Conservation (phyloP, 2,113 vertebrate genomes). For the Strix aluco region DNA sequence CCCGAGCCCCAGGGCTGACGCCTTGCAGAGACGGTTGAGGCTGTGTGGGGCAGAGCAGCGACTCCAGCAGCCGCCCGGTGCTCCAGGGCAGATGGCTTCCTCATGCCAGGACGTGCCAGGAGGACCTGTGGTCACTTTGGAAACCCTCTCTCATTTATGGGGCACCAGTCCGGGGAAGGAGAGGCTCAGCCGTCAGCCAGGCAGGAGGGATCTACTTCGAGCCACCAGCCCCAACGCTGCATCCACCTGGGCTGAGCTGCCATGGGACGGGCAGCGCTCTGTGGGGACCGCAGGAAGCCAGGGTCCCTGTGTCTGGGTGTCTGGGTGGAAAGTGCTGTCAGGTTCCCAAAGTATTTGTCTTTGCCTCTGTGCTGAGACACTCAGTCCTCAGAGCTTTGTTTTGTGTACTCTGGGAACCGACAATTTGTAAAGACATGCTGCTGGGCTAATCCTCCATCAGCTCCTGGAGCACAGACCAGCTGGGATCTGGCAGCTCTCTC, state of each 20-base stretch:
- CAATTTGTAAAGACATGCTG: conserved; percentile 27
- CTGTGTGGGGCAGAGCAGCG: not conserved
- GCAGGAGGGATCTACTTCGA: not conserved
- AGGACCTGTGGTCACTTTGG: not conserved
- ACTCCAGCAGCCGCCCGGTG: not conserved
- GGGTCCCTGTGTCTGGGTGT: not conserved
- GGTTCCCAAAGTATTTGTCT: not conserved
- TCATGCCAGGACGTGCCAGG: not conserved
- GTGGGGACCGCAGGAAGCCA: not conserved
- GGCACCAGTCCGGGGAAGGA: not conserved
- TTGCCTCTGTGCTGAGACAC: not conserved
- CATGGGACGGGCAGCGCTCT: not conserved
- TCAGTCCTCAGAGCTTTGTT: conserved; percentile 3
- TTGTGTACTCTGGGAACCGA: conserved; percentile 6
- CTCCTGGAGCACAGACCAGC: conserved; percentile 15
- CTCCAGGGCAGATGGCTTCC: not conserved
- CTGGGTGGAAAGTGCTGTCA: not conserved
- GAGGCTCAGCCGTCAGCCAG: not conserved
- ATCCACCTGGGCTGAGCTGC: not conserved
- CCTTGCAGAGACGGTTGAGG: not conserved
- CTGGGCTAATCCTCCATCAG: conserved; percentile 45
- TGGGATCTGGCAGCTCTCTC: conserved; percentile 31
- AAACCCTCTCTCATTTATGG: not conserved
- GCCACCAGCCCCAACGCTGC: accelerated
- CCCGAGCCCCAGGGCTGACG: accelerated